Evolutionary conservation across 2,113 vertebrate species (phyloP), one percentile per base, ranked within the genome.

Genomic region (Drymodes brunneopygia): DNA sequence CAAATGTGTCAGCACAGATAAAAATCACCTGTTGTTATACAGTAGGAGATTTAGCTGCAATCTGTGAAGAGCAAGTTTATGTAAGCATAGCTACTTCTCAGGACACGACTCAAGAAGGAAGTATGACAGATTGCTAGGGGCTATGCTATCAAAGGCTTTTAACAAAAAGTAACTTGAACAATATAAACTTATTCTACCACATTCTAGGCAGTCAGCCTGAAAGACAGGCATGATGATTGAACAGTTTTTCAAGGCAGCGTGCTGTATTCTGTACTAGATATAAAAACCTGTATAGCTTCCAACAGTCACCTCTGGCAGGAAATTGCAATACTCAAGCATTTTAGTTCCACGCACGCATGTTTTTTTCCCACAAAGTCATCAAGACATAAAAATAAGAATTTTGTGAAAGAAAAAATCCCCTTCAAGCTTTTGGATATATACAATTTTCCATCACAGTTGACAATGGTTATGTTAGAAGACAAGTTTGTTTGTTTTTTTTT

Each of bases 131-230:
- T 92, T 84, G 73, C 81, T 92, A 67, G 23, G 22, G 81, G 86
- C 83, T 87, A 65, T 51, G n/a, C 81, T 93, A 67, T 81, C 73
- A 87, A 94, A 95, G 15, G 21, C 38, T 88, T 97, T 96, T 81
- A 96, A 84, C 65, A 84, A 72, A 95, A 94, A 83, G 73, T 60
- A 93, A 33, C 56, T 80, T 66, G 40, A 70, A 72, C 81, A 84
- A 47, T 94, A 73, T 77, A 42, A 92, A 94, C n/a, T 92, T 79
- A 95, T 84, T 88, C 42, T 77, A 69, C 57, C n/a, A 73, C 13
- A 71, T 84, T 92, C 69, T 67, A 84, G 80, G 50, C 60, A 90
- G 79, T 45, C 40, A 69, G 35, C 48, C 82, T 89, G 74, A 92
- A 81, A 71, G 77, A 80, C 35, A 87, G 33, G 38, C 20, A 29